phyloP scores from a whole-genome alignment of 2,797 vertebrate genomes.

The Zenarchopterus dispar region DNA sequence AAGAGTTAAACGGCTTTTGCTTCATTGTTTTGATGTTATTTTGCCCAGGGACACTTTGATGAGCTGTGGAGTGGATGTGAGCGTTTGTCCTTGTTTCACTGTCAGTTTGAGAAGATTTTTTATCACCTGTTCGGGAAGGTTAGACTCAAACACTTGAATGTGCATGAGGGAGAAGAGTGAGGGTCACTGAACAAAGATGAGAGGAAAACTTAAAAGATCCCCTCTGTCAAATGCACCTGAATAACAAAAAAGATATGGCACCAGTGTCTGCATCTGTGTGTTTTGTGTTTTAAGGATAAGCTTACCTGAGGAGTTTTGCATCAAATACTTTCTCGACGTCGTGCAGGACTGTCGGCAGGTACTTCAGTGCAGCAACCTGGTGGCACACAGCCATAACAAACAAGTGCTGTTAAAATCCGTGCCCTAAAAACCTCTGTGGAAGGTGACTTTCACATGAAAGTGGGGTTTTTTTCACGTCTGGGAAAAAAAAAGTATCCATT shows the following conservation, averaged over 20 bases:
- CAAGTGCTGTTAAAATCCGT: conserved; percentile 23
- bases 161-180: conserved; percentile 23
- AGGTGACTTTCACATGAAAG: conserved; percentile 53
- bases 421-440: conserved; percentile 29
- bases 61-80: conserved; percentile 22
- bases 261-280: conserved; percentile 13
- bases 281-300: conserved; percentile 15
- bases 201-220: conserved; percentile 41
- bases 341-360: conserved; percentile 93
- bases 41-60: conserved; percentile 19
- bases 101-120: conserved; percentile 57
- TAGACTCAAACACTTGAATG: conserved; percentile 18
- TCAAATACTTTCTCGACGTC: conserved; percentile 97
- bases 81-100: conserved; percentile 46
- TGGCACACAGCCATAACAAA: conserved; percentile 44
- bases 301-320: conserved; percentile 93
- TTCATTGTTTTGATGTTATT: conserved; percentile 44
- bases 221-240: conserved; percentile 30
- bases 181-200: conserved; percentile 50
- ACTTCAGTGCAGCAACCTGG: conserved; percentile 97
- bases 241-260: conserved; percentile 38
- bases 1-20: conserved; percentile 36
- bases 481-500: conserved; percentile 14
- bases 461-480: conserved; percentile 17
- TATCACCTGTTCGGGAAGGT: conserved; percentile 41